phyloP scores from a whole-genome alignment of 2,113 vertebrate genomes.

The Thinocorus orbignyianus region DNA sequence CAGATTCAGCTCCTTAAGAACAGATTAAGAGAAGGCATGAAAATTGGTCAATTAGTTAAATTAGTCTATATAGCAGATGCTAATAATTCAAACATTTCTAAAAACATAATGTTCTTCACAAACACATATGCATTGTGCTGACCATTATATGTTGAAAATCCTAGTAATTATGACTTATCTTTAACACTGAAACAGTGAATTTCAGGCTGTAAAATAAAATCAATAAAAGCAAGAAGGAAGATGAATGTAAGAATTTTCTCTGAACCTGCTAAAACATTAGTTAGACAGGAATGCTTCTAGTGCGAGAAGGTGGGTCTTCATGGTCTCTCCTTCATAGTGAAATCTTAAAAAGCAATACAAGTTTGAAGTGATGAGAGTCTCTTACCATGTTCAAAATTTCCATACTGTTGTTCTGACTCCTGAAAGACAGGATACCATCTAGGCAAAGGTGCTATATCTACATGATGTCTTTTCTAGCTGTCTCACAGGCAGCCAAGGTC shows the following conservation, averaged over 20 bases:
- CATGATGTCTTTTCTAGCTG: not conserved
- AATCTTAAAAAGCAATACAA: not conserved
- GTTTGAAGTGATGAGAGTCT: not conserved
- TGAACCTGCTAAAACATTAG: not conserved
- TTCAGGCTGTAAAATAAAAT: not conserved
- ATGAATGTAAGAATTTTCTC: not conserved
- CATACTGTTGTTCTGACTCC: not conserved
- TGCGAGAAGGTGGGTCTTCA: not conserved
- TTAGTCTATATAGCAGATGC: not conserved
- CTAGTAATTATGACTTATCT: not conserved
- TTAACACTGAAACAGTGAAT: not conserved
- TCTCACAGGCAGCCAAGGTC: not conserved
- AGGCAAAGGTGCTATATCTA: not conserved
- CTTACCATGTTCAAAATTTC: not conserved
- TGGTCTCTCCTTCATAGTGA: not conserved
- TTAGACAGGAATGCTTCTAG: not conserved
- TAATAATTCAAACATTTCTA: not conserved
- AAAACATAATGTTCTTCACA: not conserved
- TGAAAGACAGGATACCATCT: not conserved
- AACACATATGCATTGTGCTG: not conserved
- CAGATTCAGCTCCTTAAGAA: not conserved
- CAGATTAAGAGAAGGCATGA: not conserved
- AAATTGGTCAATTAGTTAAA: not conserved
- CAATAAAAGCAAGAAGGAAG: not conserved
- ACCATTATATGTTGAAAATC: not conserved